phyloP scores from a whole-genome alignment of 2,113 vertebrate species.

The Scomber scombrus region DNA sequence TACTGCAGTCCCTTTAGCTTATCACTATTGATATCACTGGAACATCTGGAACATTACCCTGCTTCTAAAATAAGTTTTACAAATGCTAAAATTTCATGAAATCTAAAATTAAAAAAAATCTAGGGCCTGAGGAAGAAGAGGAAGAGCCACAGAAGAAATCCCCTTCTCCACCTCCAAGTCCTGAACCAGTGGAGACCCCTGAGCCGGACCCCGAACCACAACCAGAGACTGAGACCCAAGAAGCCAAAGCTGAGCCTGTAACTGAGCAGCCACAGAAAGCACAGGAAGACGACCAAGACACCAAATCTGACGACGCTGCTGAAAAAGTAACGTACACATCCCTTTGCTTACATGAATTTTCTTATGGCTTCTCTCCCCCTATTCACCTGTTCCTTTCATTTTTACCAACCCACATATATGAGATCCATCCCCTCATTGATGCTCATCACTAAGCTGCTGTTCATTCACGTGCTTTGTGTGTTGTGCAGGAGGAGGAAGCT shows the following conservation, averaged over 20 bases:
- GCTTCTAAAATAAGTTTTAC: too few species aligned
- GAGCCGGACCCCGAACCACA: conserved; percentile 26
- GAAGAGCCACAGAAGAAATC: conserved; percentile 22
- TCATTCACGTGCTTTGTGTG: conserved; percentile 16
- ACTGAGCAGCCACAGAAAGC: conserved; percentile 79
- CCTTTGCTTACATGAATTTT: too few species aligned
- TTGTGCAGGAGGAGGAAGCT: conserved; percentile 75
- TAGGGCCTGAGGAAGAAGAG: conserved; percentile 51
- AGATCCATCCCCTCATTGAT: too few species aligned
- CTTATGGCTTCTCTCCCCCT: too few species aligned
- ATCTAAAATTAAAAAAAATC: conserved; percentile 3
- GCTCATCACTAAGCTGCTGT: background rate
- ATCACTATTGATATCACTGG: background rate
- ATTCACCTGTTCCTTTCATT: too few species aligned
- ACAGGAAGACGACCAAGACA: conserved; percentile 14
- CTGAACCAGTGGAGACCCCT: conserved; percentile 37
- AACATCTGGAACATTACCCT: background rate
- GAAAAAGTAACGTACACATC: conserved; percentile 67
- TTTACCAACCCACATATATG: too few species aligned
- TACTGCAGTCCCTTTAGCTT: background rate
- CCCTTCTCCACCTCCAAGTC: conserved; percentile 35
- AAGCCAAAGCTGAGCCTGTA: conserved; percentile 56
- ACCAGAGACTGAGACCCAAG: conserved; percentile 26
- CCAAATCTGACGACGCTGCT: conserved; percentile 43
- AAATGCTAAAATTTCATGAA: background rate